A percentile compares a stretch with the other conserved stretches of the same genome.
Conservation (phyloP, 2,888 invertebrate species). For the Dilophus febrilis region DNA sequence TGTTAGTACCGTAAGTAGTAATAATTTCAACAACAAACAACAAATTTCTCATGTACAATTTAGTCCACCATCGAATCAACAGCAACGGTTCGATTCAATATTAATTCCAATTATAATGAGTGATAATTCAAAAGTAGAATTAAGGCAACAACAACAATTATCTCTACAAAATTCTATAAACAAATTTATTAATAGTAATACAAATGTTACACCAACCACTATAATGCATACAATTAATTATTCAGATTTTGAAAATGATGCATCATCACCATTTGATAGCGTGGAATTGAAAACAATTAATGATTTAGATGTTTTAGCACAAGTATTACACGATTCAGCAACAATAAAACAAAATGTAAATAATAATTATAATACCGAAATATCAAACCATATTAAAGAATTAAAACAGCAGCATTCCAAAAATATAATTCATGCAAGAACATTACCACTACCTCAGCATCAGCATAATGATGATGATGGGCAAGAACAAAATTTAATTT, state of each 20-base stretch:
- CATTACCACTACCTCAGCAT: background rate
- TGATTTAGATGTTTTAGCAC: conserved; percentile 77
- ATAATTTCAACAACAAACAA: background rate
- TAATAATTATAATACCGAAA: conserved; percentile 1
- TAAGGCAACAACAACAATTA: conserved; percentile 1
- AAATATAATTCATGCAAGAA: too few relatives aligned
- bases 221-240: conserved; percentile 27
- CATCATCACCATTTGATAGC: conserved; percentile 85
- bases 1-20: background rate
- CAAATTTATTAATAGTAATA: conserved; percentile 3
- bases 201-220: background rate
- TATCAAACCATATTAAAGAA: conserved; percentile 1
- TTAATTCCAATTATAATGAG: conserved; percentile 26
- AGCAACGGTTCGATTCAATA: conserved; percentile 25
- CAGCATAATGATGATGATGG: background rate
- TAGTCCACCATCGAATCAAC: conserved; percentile 13
- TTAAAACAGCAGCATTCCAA: background rate
- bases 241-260: conserved; percentile 81
- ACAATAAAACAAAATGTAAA: conserved; percentile 14
- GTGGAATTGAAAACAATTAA: conserved; percentile 83
- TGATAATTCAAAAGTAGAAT: background rate
- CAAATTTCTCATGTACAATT: background rate
- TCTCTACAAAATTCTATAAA: conserved; percentile 1
- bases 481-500: too few relatives aligned
- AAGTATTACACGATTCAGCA: conserved; percentile 39